Conservation (phyloP, 2,888 invertebrate genomes). For the Clusia tigrina region DNA sequence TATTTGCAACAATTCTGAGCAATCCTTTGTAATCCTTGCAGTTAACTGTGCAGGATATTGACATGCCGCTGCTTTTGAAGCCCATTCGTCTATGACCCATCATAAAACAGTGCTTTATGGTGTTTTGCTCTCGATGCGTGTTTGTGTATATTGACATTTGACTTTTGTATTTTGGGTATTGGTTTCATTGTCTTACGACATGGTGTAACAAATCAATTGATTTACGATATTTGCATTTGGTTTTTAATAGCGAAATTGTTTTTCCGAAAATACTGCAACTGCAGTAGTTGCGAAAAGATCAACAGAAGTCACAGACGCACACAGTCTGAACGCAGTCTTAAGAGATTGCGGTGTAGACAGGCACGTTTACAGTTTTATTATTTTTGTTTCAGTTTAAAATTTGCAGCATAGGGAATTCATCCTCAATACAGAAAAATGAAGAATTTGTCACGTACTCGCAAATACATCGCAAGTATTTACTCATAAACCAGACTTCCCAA, state of each 20-base stretch:
- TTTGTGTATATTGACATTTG: slow-evolving; percentile 41
- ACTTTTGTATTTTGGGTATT: slow-evolving; percentile 28
- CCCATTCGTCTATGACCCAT: slow-evolving; percentile 34
- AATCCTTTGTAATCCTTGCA: slow-evolving; percentile 56
- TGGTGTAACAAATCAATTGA: slow-evolving; percentile 37
- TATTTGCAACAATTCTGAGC: slow-evolving; percentile 47
- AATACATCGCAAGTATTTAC: no score
- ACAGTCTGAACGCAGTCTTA: no score
- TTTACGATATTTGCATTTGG: slow-evolving; percentile 44
- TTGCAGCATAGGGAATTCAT: no score
- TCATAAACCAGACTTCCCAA: no score
- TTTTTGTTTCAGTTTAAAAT: no score
- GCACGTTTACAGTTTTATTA: no score
- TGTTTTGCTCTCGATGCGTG: slow-evolving; percentile 14
- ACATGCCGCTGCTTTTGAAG: background rate
- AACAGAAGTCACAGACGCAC: no score
- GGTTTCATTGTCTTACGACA: slow-evolving; percentile 31
- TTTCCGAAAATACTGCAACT: no score
- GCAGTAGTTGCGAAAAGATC: no score
- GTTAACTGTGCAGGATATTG: background rate
- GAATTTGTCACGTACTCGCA: no score
- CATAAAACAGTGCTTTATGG: slow-evolving; percentile 41
- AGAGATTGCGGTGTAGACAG: no score
- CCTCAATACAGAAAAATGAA: no score
- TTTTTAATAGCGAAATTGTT: slow-evolving; percentile 32